A percentile compares a stretch with the other conserved stretches of the same genome.
phyloP scores from a whole-genome alignment of 2,113 vertebrate genomes.

The Anguilla japonica region DNA sequence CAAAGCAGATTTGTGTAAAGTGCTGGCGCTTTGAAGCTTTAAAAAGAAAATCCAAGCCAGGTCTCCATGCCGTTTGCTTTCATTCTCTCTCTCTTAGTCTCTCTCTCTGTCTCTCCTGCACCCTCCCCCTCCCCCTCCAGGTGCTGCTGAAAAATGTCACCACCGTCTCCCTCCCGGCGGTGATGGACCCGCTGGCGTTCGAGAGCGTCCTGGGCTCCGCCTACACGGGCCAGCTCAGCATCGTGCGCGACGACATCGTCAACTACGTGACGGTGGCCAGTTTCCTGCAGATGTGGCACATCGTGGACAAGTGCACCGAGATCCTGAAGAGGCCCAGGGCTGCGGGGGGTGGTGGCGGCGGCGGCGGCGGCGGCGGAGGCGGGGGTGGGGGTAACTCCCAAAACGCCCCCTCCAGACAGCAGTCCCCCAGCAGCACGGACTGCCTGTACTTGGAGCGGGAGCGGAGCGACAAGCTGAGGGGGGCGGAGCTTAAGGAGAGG shows the following conservation, averaged over 20 bases:
- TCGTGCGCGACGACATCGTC: conserved; percentile 73
- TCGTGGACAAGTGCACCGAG: conserved; percentile 78
- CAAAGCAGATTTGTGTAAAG: too few relatives aligned
- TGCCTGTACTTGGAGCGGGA: conserved; percentile 60
- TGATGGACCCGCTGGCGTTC: conserved; percentile 75
- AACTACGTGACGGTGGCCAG: conserved; percentile 79
- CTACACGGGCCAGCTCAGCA: conserved; percentile 76
- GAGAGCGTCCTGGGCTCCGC: conserved; percentile 73
- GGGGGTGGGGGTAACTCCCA: conserved; percentile 47
- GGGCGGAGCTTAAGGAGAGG: conserved; percentile 18
- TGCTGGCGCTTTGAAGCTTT: too few relatives aligned
- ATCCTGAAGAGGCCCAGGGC: conserved; percentile 60
- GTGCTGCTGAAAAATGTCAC: conserved; percentile 76
- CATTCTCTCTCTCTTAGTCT: background rate
- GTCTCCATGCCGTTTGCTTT: too few relatives aligned
- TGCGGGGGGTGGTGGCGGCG: conserved; percentile 36
- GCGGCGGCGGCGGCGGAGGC: conserved; percentile 33
- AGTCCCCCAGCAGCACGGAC: conserved; percentile 75
- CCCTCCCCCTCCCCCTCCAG: conserved; percentile 36
- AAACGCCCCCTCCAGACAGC: conserved; percentile 57
- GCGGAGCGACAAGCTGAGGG: conserved; percentile 35
- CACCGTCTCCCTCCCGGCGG: conserved; percentile 71
- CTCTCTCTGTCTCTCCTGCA: background rate
- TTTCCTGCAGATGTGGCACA: conserved; percentile 81
- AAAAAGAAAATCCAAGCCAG: too few relatives aligned